phyloP scores from a whole-genome alignment of 2,888 invertebrate species.

The Caenorhabditis afra region DNA sequence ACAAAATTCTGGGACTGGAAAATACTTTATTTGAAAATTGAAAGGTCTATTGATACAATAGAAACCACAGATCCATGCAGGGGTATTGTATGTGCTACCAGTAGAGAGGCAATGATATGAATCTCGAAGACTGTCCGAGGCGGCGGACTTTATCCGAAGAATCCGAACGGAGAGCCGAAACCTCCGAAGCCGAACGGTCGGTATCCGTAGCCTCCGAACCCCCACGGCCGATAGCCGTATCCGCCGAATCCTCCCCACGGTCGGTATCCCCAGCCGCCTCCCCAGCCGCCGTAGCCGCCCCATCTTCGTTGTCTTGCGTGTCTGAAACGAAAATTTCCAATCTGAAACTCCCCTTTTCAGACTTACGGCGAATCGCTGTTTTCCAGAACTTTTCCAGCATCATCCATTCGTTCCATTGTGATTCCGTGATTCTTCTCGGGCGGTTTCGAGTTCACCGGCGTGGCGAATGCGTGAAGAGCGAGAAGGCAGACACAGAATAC shows the following conservation, averaged over 20 bases:
- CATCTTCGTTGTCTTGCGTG: constrained; percentile 19
- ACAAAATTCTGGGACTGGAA: too few species aligned
- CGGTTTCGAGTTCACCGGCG: background rate
- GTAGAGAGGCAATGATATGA: too few species aligned
- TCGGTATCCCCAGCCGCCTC: constrained; percentile 18
- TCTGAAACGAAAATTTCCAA: constrained; percentile 2
- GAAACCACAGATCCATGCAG: too few species aligned
- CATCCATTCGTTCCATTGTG: background rate
- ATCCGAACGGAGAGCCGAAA: background rate
- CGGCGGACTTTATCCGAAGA: too few species aligned
- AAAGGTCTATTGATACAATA: too few species aligned
- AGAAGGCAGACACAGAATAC: background rate
- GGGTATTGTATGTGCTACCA: too few species aligned
- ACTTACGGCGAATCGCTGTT: background rate
- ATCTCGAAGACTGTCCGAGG: too few species aligned
- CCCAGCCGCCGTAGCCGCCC: constrained; percentile 29
- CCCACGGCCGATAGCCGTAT: background rate
- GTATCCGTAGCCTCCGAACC: constrained; percentile 8
- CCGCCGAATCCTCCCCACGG: constrained; percentile 4
- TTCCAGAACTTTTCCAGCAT: background rate
- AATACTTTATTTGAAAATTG: too few species aligned
- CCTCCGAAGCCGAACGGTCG: constrained; percentile 6
- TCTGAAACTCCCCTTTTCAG: background rate
- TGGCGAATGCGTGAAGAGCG: background rate
- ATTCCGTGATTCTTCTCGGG: background rate